phyloP scores from a whole-genome alignment of 1,140 invertebrate species.

The Drosophila sp. region DNA sequence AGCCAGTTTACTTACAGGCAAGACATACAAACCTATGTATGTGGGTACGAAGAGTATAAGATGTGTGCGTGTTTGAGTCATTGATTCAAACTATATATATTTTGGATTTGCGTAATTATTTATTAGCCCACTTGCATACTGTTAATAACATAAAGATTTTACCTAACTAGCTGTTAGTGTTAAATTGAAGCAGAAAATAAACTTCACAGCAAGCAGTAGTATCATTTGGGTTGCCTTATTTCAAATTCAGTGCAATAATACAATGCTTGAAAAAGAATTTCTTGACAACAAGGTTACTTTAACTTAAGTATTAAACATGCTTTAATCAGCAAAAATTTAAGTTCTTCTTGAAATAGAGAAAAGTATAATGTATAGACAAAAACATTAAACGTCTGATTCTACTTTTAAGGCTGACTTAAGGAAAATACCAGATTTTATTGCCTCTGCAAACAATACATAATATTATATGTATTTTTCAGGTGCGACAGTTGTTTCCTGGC shows the following conservation, averaged over 20 bases:
- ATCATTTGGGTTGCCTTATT: too few species aligned
- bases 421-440: too few species aligned
- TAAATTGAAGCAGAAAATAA: too few species aligned
- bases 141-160: background rate
- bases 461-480: too few species aligned
- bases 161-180: too few species aligned
- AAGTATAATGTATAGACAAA: too few species aligned
- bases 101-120: constrained; percentile 15
- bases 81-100: constrained; percentile 20
- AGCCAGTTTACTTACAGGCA: constrained; percentile 58
- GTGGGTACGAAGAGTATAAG: constrained; percentile 56
- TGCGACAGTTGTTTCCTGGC: constrained; percentile 96
- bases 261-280: background rate
- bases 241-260: background rate
- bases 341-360: background rate
- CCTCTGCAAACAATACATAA: background rate
- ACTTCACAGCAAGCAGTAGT: too few species aligned
- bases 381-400: too few species aligned
- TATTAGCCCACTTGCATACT: background rate
- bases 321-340: background rate
- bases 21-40: constrained; percentile 39
- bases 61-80: constrained; percentile 48
- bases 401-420: too few species aligned
- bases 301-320: background rate
- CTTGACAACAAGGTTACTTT: background rate